Conservation (phyloP, 2,797 vertebrate species). For the Halcyon badia region DNA sequence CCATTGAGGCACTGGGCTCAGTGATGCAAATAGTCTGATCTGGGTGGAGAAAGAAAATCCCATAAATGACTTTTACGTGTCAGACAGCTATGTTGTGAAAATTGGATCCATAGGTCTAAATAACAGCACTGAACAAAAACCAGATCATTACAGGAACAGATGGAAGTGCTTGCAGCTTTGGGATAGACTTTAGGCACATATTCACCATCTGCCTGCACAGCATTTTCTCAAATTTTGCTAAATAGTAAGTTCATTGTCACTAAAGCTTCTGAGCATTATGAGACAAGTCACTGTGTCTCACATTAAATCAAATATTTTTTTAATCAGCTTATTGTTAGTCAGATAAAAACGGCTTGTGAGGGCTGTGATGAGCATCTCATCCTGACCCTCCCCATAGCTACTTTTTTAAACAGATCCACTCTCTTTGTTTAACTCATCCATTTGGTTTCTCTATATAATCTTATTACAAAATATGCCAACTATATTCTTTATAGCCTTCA, state of each 20-base stretch:
- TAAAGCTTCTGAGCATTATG: conserved; percentile 63
- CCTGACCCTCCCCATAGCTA: not conserved
- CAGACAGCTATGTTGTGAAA: conserved; percentile 27
- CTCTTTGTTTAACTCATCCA: not conserved
- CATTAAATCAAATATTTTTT: conserved; percentile 49
- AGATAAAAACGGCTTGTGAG: not conserved
- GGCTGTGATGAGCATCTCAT: not conserved
- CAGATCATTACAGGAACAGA: conserved; percentile 56
- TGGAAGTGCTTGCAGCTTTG: conserved; percentile 72
- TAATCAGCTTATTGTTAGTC: conserved; percentile 8
- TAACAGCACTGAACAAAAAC: conserved; percentile 46
- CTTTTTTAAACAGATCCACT: not conserved
- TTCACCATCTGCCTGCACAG: conserved; percentile 65
- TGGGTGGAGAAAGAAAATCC: not conserved
- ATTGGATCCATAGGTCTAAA: conserved; percentile 42
- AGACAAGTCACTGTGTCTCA: conserved; percentile 62
- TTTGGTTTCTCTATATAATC: not conserved
- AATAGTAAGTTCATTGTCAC: conserved; percentile 68
- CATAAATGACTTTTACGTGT: not conserved
- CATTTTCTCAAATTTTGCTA: conserved; percentile 74
- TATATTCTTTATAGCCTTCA: not conserved
- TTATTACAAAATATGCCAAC: not conserved
- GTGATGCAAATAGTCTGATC: not conserved
- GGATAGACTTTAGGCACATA: conserved; percentile 71
- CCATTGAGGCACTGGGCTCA: accelerated